These are phyloP conservation scores for Sebastolobus alascanus DNA, from an alignment of 2,797 vertebrate genomes.

Conservation along the genomic window DNA sequence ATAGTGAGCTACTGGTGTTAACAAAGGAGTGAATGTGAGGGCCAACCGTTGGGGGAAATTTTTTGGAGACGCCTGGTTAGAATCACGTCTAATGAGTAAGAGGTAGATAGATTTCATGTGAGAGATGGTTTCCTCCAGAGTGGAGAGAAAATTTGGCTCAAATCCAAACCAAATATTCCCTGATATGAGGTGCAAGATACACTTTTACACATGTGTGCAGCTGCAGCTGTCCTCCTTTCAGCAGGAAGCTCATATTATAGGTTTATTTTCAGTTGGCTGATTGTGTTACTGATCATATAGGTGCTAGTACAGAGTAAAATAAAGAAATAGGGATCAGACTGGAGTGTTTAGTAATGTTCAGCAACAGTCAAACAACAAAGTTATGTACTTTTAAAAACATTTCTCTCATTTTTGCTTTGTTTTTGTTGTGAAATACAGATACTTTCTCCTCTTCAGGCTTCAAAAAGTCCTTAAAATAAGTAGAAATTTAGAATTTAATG, in stretches of 20 bases:
- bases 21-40: conserved; percentile 45
- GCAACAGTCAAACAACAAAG: background rate
- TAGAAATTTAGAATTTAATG: background rate
- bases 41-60: conserved; percentile 2
- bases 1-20: conserved; percentile 21
- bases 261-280: conserved; percentile 38
- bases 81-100: conserved; percentile 38
- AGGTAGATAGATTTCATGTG: conserved; percentile 54
- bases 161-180: conserved; percentile 67
- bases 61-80: conserved; percentile 40
- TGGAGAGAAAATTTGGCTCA: conserved; percentile 51
- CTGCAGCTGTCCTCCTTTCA: conserved; percentile 37
- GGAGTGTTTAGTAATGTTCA: background rate
- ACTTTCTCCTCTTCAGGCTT: background rate
- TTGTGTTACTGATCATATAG: conserved; percentile 25
- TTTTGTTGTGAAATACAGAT: background rate
- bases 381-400: background rate
- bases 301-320: background rate
- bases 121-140: conserved; percentile 44
- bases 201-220: conserved; percentile 50
- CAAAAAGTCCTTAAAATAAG: background rate
- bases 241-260: background rate
- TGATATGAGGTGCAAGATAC: conserved; percentile 45
- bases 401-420: background rate
- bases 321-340: background rate